Conservation (phyloP, 2,888 invertebrate genomes). For the Cerastis leucographa region DNA sequence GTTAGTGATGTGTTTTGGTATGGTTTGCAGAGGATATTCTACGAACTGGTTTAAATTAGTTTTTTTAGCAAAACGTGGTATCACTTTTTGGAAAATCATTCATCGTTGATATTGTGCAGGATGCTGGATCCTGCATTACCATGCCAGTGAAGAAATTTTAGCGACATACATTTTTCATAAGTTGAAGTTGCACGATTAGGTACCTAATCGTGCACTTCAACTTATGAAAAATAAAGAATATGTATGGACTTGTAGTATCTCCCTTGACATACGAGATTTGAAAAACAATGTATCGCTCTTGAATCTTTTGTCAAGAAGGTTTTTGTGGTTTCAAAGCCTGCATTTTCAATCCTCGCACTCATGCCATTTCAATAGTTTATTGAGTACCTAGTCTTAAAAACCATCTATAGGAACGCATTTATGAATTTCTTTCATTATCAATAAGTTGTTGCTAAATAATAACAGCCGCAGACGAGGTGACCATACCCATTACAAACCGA, state of each 20-base stretch:
- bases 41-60: not conserved
- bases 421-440: not conserved
- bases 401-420: too few relatives aligned
- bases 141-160: not conserved
- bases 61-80: not conserved
- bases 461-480: too few relatives aligned
- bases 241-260: not conserved
- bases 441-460: too few relatives aligned
- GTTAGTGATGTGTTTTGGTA: conserved; percentile 40
- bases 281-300: not conserved
- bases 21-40: not conserved
- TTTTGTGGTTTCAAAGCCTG: not conserved
- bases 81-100: not conserved
- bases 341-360: not conserved
- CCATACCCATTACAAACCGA: too few relatives aligned
- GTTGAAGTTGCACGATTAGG: too few relatives aligned
- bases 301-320: not conserved
- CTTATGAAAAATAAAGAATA: not conserved
- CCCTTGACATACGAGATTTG: not conserved
- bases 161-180: too few relatives aligned
- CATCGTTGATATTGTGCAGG: not conserved
- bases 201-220: not conserved
- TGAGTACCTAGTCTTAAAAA: not conserved
- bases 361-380: not conserved
- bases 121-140: not conserved